phyloP scores from a whole-genome alignment of 2,113 vertebrate species.

The Onychostoma macrolepis region DNA sequence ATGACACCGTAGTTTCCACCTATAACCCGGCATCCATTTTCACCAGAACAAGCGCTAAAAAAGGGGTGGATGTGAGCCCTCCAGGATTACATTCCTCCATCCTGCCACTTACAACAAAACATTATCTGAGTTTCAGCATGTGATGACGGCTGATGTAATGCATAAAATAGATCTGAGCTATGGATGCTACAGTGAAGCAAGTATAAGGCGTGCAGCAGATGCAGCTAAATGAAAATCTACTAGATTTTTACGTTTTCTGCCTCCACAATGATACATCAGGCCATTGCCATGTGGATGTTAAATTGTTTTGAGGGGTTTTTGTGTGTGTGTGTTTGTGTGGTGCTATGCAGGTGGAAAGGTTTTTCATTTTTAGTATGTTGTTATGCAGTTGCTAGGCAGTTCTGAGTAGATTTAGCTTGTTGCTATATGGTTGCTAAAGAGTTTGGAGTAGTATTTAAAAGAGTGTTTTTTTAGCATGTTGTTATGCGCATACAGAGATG shows the following conservation, averaged over 20 bases:
- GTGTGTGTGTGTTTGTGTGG: no score
- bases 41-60: slow-evolving; percentile 8
- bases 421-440: background rate
- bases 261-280: background rate
- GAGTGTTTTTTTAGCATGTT: no score
- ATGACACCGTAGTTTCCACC: slow-evolving; percentile 35
- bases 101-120: slow-evolving; percentile 3
- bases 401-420: background rate
- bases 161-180: background rate
- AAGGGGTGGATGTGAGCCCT: slow-evolving; percentile 7
- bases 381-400: background rate
- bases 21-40: slow-evolving; percentile 25
- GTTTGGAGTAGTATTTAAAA: background rate
- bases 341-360: background rate
- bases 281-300: background rate
- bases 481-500: no score
- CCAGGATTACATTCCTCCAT: slow-evolving; percentile 18
- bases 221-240: background rate
- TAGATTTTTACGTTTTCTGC: background rate
- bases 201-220: background rate
- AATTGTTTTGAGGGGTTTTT: background rate
- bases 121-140: slow-evolving; percentile 4
- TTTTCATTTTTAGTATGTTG: background rate
- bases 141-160: slow-evolving; percentile 7
- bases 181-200: background rate